phyloP scores from a whole-genome alignment of 2,797 vertebrate genomes.

The Squalus acanthias region DNA sequence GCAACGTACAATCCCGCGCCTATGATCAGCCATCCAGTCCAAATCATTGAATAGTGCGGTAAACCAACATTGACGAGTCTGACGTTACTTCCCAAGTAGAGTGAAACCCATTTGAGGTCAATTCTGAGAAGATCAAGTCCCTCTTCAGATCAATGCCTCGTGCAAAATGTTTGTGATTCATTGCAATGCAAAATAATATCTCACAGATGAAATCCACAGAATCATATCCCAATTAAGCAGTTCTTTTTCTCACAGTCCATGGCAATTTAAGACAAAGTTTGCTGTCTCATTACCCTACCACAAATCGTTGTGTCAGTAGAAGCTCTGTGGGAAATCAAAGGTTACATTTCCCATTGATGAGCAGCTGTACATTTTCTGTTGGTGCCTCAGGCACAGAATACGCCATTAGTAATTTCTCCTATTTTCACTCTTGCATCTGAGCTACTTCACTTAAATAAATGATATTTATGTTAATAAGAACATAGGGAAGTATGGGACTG shows the following conservation, averaged over 20 bases:
- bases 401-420: background rate
- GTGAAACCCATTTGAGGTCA: background rate
- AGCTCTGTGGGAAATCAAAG: background rate
- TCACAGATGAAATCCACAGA: background rate
- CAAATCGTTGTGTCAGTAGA: background rate
- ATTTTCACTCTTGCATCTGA: background rate
- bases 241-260: background rate
- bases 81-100: background rate
- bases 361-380: background rate
- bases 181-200: background rate
- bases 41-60: background rate
- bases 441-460: background rate
- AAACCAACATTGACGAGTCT: background rate
- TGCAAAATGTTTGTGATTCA: background rate
- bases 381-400: background rate
- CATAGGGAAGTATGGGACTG: background rate
- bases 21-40: background rate
- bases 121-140: background rate
- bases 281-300: background rate
- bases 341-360: background rate
- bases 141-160: background rate
- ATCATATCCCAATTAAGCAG: background rate
- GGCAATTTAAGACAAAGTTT: slow-evolving; percentile 1
- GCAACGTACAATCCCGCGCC: background rate
- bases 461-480: background rate